Evolutionary conservation across 2,113 vertebrate species (phyloP).

Genomic region (Solea solea): DNA sequence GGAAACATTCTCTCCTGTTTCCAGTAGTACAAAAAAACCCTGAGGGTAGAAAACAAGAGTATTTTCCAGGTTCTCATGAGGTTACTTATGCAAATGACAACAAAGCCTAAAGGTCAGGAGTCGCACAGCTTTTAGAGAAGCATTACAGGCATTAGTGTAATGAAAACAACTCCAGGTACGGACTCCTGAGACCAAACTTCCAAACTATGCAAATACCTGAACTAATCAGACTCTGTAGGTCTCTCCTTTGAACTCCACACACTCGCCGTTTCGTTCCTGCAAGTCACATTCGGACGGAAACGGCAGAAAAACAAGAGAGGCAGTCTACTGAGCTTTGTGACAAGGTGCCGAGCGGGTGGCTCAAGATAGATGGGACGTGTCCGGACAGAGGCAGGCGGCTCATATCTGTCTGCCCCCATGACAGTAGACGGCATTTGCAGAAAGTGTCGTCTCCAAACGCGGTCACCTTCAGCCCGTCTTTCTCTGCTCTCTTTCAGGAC

Average conservation of each 20-base stretch:
- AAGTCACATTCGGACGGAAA: background rate
- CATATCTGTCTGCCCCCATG: conserved; percentile 12
- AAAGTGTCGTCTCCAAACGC: conserved; percentile 7
- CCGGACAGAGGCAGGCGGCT: background rate
- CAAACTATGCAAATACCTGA: too few relatives aligned
- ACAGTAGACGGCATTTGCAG: conserved; percentile 32
- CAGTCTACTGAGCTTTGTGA: background rate
- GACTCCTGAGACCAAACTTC: conserved; percentile 7
- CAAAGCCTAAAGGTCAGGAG: background rate
- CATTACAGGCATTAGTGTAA: background rate
- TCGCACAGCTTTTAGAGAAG: background rate
- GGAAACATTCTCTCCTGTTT: background rate
- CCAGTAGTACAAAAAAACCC: conserved; percentile 1
- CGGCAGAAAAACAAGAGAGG: background rate
- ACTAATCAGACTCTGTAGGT: too few relatives aligned
- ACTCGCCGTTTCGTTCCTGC: background rate
- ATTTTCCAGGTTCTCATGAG: background rate
- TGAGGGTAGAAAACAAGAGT: conserved; percentile 15
- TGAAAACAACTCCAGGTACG: background rate
- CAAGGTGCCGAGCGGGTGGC: conserved; percentile 17
- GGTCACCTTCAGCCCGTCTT: conserved; percentile 8
- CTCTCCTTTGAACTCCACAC: background rate
- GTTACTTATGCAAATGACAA: background rate
- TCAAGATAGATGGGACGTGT: background rate
- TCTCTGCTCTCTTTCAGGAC: background rate